phyloP scores from a whole-genome alignment of 2,888 invertebrate genomes.

The Heteropelma amictum region DNA sequence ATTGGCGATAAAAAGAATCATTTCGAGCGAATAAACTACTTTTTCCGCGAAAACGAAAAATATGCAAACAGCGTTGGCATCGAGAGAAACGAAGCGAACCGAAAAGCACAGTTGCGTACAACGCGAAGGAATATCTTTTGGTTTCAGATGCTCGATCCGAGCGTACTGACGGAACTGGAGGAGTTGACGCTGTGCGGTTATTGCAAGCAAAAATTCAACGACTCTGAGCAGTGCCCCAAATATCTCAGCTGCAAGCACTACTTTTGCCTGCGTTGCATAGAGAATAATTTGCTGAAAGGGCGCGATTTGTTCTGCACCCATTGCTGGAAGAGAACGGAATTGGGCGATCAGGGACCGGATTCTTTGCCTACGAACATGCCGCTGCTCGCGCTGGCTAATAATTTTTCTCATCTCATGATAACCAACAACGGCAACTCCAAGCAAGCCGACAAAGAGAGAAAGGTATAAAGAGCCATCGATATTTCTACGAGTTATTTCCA shows the following conservation, averaged over 20 bases:
- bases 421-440: constrained; percentile 78
- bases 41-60: too few relatives aligned
- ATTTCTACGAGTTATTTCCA: neutral
- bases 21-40: too few relatives aligned
- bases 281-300: constrained; percentile 83
- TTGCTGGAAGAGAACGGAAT: constrained; percentile 87
- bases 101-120: neutral
- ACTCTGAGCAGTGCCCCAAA: constrained; percentile 85
- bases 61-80: too few relatives aligned
- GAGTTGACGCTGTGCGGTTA: constrained; percentile 87
- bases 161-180: constrained; percentile 84
- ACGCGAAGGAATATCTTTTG: constrained; percentile 3
- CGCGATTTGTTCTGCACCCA: constrained; percentile 85
- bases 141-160: constrained; percentile 81
- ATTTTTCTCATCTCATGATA: constrained; percentile 81
- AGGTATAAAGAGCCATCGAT: constrained; percentile 69
- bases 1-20: neutral
- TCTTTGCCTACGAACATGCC: constrained; percentile 85
- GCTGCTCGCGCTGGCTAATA: constrained; percentile 83
- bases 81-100: neutral
- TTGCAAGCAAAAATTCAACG: constrained; percentile 87
- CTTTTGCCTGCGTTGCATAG: constrained; percentile 87
- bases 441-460: constrained; percentile 77
- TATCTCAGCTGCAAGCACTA: constrained; percentile 87
- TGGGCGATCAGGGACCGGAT: constrained; percentile 84